These are phyloP conservation scores for Pardosa pseudoannulata DNA, from an alignment of 2,888 invertebrate species.

Conservation along the genomic window DNA sequence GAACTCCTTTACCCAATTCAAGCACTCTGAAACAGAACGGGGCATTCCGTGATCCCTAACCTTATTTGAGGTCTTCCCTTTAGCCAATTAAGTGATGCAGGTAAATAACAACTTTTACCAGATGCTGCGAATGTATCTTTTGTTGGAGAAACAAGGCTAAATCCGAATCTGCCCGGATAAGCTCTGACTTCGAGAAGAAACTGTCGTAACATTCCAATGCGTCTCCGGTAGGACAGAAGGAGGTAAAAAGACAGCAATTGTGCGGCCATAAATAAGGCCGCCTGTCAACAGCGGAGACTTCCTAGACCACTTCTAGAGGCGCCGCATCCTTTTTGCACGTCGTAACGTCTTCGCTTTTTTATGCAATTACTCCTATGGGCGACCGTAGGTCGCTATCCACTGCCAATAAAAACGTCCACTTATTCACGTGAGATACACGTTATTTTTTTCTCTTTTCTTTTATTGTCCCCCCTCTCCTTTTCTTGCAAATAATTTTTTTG, in stretches of 20 bases:
- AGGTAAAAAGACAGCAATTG: conserved; percentile 21
- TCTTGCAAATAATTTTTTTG: neutral
- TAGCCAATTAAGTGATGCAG: neutral
- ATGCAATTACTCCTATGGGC: conserved; percentile 37
- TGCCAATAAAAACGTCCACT: conserved; percentile 39
- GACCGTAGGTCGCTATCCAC: conserved; percentile 49
- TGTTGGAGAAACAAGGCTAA: neutral
- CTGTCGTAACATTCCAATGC: neutral
- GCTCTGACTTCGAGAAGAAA: neutral
- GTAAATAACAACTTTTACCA: neutral
- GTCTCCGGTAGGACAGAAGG: neutral
- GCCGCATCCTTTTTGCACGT: conserved; percentile 54
- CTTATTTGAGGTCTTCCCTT: neutral
- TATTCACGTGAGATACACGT: conserved; percentile 12
- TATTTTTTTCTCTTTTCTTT: neutral
- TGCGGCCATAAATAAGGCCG: conserved; percentile 26
- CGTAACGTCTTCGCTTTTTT: conserved; percentile 32
- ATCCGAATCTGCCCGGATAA: neutral
- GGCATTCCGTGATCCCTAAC: too few species aligned
- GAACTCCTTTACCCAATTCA: too few species aligned
- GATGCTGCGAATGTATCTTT: neutral
- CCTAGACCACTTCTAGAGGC: conserved; percentile 46
- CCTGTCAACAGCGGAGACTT: conserved; percentile 43
- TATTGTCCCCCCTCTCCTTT: neutral
- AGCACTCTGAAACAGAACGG: too few species aligned